These are phyloP conservation scores for Hemiprocne comata DNA, from an alignment of 2,113 vertebrate species.

Conservation along the genomic window DNA sequence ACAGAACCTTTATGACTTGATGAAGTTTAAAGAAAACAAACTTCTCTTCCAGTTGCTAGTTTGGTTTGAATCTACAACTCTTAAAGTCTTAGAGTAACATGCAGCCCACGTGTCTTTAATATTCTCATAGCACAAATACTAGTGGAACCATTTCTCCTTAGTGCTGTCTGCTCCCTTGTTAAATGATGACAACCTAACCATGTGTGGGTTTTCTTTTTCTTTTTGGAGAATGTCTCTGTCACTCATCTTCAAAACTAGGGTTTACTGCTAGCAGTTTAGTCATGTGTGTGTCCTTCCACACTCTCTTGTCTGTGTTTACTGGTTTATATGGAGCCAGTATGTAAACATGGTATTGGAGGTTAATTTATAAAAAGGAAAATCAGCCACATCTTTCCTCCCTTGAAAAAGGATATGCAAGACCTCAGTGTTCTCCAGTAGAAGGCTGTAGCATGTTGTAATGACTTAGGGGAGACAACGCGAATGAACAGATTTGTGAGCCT, in stretches of 20 bases:
- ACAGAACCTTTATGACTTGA: not conserved
- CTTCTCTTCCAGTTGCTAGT: not conserved
- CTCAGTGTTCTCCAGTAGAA: accelerated
- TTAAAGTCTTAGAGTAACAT: not conserved
- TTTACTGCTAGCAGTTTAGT: not conserved
- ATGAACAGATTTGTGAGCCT: not conserved
- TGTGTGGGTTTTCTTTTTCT: accelerated
- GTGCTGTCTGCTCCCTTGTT: not conserved
- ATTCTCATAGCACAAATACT: not conserved
- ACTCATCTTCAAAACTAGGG: not conserved
- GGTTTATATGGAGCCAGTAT: not conserved
- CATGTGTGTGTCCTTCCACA: not conserved
- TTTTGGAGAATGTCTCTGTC: not conserved
- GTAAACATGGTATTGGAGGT: not conserved
- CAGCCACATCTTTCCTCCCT: not conserved
- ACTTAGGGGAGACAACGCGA: not conserved
- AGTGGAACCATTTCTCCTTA: not conserved
- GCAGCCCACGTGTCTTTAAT: accelerated
- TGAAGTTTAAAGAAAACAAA: not conserved
- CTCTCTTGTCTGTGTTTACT: not conserved
- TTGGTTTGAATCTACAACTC: not conserved
- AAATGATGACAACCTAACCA: not conserved
- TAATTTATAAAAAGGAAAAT: not conserved
- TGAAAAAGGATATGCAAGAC: not conserved
- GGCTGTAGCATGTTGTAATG: not conserved